Percentiles rank a stretch among this genome's conserved stretches.
Conservation (phyloP, 2,797 vertebrate genomes). For the Yasuhikotakia modesta region DNA sequence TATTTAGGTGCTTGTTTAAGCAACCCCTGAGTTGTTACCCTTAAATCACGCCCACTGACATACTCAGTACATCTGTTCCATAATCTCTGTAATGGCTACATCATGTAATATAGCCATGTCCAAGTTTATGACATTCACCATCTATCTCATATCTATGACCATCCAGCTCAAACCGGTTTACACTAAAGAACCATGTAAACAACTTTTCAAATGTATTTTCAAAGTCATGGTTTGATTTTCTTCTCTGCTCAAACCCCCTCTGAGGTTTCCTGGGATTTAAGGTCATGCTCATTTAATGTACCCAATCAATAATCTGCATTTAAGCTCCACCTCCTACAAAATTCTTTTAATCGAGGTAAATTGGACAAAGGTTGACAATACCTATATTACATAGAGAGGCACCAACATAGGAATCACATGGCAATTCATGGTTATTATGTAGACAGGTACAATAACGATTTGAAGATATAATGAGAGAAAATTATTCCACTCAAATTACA, state of each 20-base stretch:
- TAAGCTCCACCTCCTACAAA: not conserved
- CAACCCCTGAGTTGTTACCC: conserved; percentile 30
- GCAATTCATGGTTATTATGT: not conserved
- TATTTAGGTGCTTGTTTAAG: conserved; percentile 33
- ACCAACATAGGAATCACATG: conserved; percentile 11
- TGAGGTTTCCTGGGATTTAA: not conserved
- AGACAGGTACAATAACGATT: conserved; percentile 2
- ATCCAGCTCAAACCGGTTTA: not conserved
- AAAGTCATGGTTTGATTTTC: not conserved
- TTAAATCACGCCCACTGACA: not conserved
- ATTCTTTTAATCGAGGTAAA: conserved; percentile 1
- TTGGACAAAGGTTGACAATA: not conserved
- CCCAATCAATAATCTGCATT: not conserved
- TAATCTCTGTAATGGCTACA: not conserved
- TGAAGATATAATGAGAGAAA: not conserved
- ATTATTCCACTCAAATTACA: not conserved
- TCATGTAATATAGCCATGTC: not conserved
- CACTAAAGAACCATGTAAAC: conserved; percentile 5
- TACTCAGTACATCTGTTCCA: not conserved
- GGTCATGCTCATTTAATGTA: not conserved
- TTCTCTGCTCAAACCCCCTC: not conserved
- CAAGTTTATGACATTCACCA: conserved; percentile 1
- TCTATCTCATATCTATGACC: no score
- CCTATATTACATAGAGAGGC: conserved; percentile 1
- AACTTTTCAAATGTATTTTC: not conserved